These are phyloP conservation scores for Smittia sp. DNA, from an alignment of 2,888 invertebrate species.

Conservation along the genomic window DNA sequence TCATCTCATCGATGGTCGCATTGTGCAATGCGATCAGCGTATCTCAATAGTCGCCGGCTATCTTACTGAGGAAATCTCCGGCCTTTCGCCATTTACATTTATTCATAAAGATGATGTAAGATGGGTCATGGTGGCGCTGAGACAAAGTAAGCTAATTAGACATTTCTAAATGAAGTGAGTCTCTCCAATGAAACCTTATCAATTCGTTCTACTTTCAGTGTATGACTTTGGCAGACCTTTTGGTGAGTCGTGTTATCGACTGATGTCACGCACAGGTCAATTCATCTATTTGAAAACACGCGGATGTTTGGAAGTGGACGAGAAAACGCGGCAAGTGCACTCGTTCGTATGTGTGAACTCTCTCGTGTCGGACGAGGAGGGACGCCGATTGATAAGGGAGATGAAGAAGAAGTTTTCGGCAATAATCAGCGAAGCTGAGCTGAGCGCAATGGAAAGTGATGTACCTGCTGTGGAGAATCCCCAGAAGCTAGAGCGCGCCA, in stretches of 20 bases:
- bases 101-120: conserved; percentile 88
- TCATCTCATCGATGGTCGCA: conserved; percentile 83
- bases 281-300: conserved; percentile 81
- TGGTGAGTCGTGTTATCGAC: conserved; percentile 82
- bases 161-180: neutral
- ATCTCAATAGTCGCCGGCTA: conserved; percentile 86
- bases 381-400: conserved; percentile 66
- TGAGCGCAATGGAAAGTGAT: conserved; percentile 48
- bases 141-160: conserved; percentile 66
- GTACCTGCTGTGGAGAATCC: conserved; percentile 67
- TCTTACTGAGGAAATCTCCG: conserved; percentile 83
- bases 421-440: conserved; percentile 59
- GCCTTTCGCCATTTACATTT: conserved; percentile 82
- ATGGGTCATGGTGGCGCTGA: conserved; percentile 82
- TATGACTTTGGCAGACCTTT: conserved; percentile 79
- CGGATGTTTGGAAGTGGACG: conserved; percentile 81
- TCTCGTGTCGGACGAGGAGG: conserved; percentile 70
- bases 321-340: conserved; percentile 70
- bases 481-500: conserved; percentile 66
- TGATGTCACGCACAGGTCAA: conserved; percentile 76
- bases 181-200: neutral
- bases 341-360: conserved; percentile 87
- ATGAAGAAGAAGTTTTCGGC: conserved; percentile 80
- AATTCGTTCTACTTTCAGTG: conserved; percentile 58
- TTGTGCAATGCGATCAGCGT: conserved; percentile 86